Percentiles rank a stretch among this genome's conserved stretches.
Conservation (phyloP, 2,113 vertebrate species). For the Chionomys nivalis region DNA sequence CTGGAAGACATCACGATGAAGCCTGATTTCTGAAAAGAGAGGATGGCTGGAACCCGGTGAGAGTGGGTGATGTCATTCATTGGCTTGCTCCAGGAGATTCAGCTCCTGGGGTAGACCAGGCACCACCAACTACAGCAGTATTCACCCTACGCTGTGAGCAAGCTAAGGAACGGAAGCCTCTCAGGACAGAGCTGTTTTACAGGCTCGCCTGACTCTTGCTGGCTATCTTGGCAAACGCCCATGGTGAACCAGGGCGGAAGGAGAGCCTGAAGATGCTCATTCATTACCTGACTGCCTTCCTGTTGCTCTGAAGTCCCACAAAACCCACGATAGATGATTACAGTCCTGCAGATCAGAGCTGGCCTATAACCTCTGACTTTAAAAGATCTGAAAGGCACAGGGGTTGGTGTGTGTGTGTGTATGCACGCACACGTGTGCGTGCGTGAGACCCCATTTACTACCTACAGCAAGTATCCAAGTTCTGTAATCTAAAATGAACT, state of each 20-base stretch:
- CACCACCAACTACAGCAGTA: not conserved
- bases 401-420: not conserved
- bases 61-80: not conserved
- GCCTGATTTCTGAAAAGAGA: not conserved
- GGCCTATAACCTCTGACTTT: not conserved
- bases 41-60: not conserved
- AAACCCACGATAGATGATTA: conserved; percentile 53
- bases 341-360: not conserved
- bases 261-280: conserved; percentile 18
- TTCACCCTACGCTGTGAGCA: not conserved
- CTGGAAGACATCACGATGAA: not conserved
- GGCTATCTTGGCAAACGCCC: not conserved
- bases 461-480: not conserved
- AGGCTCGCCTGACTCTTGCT: not conserved
- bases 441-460: not conserved
- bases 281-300: not conserved
- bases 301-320: conserved; percentile 14
- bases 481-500: not conserved
- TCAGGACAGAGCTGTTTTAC: not conserved
- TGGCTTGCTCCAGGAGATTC: not conserved
- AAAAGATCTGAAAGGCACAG: not conserved
- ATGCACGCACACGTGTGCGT: accelerated
- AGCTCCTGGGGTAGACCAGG: conserved; percentile 46
- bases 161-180: conserved; percentile 14
- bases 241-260: conserved; percentile 13